These are phyloP conservation scores for Drosophila willistoni DNA, from an alignment of 1,140 invertebrate species.

Conservation along the genomic window DNA sequence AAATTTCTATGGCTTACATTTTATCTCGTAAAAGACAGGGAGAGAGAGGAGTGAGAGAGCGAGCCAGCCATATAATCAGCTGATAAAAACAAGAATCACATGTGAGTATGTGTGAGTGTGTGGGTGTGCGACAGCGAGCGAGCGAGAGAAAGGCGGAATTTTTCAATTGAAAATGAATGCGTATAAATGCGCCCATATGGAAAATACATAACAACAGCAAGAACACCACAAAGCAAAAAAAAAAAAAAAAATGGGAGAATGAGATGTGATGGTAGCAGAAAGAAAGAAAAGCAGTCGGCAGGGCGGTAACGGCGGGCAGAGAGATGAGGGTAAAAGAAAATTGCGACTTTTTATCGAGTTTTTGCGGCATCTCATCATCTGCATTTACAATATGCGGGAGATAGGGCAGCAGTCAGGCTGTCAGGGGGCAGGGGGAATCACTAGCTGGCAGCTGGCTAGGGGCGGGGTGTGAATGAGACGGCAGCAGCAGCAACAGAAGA, in stretches of 20 bases:
- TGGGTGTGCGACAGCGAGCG: neutral
- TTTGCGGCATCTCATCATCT: conserved; percentile 47
- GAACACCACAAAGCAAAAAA: conserved; percentile 5
- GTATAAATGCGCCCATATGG: conserved; percentile 78
- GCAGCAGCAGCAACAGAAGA: neutral
- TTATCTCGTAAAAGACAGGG: conserved; percentile 35
- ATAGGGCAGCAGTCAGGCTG: conserved; percentile 23
- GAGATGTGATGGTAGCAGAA: too few relatives aligned
- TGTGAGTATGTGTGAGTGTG: conserved; percentile 23
- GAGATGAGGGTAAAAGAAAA: conserved; percentile 45
- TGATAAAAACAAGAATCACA: conserved; percentile 63
- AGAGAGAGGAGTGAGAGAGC: conserved; percentile 18
- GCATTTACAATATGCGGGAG: conserved; percentile 65
- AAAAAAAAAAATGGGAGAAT: too few relatives aligned
- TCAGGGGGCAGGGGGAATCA: conserved; percentile 28
- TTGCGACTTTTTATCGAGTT: conserved; percentile 58
- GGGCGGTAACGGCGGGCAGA: neutral
- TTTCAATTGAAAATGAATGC: conserved; percentile 76
- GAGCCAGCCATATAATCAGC: conserved; percentile 36
- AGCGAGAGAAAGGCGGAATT: conserved; percentile 40
- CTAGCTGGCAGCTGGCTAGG: neutral
- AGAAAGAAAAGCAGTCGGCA: neutral
- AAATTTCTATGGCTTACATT: conserved; percentile 58
- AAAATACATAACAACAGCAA: conserved; percentile 51
- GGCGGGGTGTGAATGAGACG: conserved; percentile 6